These are phyloP conservation scores for Drosophila pruinosa DNA, from an alignment of 1,140 invertebrate species.

Conservation along the genomic window DNA sequence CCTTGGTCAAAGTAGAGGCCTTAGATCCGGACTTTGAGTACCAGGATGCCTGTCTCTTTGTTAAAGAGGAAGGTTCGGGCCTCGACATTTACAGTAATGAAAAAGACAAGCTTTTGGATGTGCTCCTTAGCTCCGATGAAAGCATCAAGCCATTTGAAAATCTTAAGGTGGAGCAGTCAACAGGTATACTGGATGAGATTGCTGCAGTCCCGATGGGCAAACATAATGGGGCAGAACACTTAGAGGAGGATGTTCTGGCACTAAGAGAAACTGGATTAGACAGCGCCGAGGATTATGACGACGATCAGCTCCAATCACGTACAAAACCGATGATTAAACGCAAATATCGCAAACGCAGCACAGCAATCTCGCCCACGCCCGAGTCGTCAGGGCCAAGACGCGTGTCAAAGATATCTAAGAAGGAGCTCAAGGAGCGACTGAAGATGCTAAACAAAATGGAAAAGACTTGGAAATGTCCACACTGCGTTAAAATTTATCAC, in stretches of 20 bases:
- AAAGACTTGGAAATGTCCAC: conserved; percentile 73
- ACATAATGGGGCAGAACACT: conserved; percentile 31
- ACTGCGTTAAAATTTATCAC: conserved; percentile 78
- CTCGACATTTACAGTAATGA: conserved; percentile 67
- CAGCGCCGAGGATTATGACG: conserved; percentile 1
- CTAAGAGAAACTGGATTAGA: conserved; percentile 34
- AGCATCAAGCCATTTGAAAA: conserved; percentile 59
- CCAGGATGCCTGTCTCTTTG: conserved; percentile 63
- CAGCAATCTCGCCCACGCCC: conserved; percentile 17
- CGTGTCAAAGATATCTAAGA: conserved; percentile 65
- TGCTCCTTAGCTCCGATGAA: conserved; percentile 59
- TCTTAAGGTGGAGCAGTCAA: conserved; percentile 63
- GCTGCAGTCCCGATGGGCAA: conserved; percentile 66
- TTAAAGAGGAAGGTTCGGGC: conserved; percentile 57
- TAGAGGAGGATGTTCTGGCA: conserved; percentile 69
- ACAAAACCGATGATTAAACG: conserved; percentile 43
- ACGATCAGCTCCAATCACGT: conserved; percentile 1
- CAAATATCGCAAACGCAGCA: conserved; percentile 60
- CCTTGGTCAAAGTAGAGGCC: conserved; percentile 61
- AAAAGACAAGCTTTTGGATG: conserved; percentile 72
- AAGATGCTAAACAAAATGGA: conserved; percentile 76
- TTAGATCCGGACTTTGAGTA: conserved; percentile 66
- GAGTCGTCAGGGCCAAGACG: conserved; percentile 48
- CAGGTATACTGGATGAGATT: conserved; percentile 68
- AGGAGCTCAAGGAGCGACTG: conserved; percentile 70